phyloP scores from a whole-genome alignment of 2,888 invertebrate genomes.

The Lepas anatifera region DNA sequence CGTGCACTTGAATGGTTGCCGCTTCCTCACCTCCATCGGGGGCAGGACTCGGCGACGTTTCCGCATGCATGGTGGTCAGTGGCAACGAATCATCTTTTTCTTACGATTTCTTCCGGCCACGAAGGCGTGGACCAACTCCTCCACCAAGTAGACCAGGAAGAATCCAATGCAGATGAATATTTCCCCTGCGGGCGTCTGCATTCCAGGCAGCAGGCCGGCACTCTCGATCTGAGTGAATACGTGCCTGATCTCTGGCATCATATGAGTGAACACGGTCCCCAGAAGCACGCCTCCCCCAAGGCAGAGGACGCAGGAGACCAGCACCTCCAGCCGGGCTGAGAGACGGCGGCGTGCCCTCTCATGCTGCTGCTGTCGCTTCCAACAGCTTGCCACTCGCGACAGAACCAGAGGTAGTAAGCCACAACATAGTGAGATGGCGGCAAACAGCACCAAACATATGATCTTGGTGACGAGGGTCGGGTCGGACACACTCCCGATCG shows the following conservation, averaged over 20 bases:
- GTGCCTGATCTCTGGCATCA: slow-evolving; percentile 65
- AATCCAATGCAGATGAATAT: slow-evolving; percentile 42
- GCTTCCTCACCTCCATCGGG: too few species aligned
- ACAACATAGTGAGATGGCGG: slow-evolving; percentile 57
- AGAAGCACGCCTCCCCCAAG: slow-evolving; percentile 75
- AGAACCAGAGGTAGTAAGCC: slow-evolving; percentile 49
- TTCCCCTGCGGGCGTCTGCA: slow-evolving; percentile 38
- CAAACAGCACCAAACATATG: slow-evolving; percentile 63
- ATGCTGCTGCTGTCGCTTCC: neutral
- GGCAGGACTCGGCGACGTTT: neutral
- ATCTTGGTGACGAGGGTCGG: slow-evolving; percentile 54
- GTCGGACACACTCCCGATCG: neutral
- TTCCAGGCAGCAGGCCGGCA: slow-evolving; percentile 29
- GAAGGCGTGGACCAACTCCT: slow-evolving; percentile 32
- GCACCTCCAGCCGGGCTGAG: slow-evolving; percentile 19
- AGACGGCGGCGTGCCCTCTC: neutral
- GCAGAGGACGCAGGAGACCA: slow-evolving; percentile 52
- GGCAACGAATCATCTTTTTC: slow-evolving; percentile 4
- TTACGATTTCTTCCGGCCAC: slow-evolving; percentile 19
- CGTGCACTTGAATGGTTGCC: neutral
- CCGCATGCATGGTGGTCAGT: neutral
- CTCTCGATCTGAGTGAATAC: slow-evolving; percentile 37
- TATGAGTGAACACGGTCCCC: slow-evolving; percentile 66
- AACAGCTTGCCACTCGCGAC: neutral
- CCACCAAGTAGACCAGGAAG: slow-evolving; percentile 43